Conservation (phyloP, 2,797 vertebrate genomes). For the Loriculus beryllinus region DNA sequence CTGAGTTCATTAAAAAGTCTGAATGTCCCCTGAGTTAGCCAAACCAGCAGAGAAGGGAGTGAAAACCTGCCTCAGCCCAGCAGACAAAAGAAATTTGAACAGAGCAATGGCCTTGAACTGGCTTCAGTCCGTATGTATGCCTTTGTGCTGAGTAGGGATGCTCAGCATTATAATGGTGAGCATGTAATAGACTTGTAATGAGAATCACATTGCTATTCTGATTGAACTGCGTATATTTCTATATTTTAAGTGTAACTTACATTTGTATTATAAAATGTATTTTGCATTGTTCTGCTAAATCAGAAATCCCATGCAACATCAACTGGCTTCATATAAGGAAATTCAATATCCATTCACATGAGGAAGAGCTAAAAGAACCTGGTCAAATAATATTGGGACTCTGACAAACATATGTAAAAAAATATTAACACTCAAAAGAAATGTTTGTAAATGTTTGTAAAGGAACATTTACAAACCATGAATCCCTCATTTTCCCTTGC, state of each 20-base stretch:
- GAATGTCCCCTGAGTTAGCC: background rate
- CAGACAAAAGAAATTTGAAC: background rate
- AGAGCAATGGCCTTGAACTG: background rate
- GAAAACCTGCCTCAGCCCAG: background rate
- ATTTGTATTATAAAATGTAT: background rate
- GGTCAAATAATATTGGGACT: background rate
- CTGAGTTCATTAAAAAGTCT: background rate
- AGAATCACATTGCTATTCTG: background rate
- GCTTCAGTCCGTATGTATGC: background rate
- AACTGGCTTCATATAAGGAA: background rate
- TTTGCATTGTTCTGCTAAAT: fast-evolving
- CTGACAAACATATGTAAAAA: background rate
- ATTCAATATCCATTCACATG: fast-evolving
- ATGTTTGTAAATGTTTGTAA: no score
- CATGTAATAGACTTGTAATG: background rate
- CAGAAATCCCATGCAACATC: background rate
- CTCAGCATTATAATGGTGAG: background rate
- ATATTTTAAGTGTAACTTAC: background rate
- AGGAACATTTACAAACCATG: background rate
- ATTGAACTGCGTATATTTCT: background rate
- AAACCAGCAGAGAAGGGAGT: background rate
- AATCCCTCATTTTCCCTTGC: background rate
- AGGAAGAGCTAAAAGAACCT: background rate
- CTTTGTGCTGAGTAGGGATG: fast-evolving
- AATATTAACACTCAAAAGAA: background rate